Conservation (phyloP, 2,113 vertebrate genomes). For the Python bivittatus region DNA sequence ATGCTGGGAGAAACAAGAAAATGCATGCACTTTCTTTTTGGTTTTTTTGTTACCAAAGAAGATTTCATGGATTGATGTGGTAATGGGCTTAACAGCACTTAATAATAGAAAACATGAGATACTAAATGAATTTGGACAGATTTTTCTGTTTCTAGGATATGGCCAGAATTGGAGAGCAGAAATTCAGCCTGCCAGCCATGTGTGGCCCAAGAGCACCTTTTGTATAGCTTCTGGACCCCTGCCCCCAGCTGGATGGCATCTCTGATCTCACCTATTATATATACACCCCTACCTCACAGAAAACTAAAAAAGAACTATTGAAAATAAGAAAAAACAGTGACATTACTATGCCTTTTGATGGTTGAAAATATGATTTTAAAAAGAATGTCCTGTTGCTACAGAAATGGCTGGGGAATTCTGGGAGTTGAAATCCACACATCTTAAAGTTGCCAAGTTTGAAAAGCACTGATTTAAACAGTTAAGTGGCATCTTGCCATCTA, state of each 20-base stretch:
- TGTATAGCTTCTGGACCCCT: background rate
- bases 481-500: background rate
- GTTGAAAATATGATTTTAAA: background rate
- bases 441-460: background rate
- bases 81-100: background rate
- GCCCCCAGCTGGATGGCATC: background rate
- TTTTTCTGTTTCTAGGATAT: background rate
- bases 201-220: background rate
- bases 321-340: background rate
- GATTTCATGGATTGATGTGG: background rate
- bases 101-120: background rate
- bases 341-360: background rate
- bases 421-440: background rate
- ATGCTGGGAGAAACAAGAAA: background rate
- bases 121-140: background rate
- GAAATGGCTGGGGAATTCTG: background rate
- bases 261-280: background rate
- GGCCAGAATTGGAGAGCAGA: background rate
- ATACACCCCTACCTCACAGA: background rate
- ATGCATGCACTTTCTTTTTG: background rate
- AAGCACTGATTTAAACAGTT: background rate
- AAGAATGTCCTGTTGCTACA: background rate
- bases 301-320: background rate
- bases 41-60: background rate
- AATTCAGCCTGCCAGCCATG: background rate